These are phyloP conservation scores for Pteronotus mesoamericanus DNA, from an alignment of 2,797 vertebrate species.

Conservation along the genomic window DNA sequence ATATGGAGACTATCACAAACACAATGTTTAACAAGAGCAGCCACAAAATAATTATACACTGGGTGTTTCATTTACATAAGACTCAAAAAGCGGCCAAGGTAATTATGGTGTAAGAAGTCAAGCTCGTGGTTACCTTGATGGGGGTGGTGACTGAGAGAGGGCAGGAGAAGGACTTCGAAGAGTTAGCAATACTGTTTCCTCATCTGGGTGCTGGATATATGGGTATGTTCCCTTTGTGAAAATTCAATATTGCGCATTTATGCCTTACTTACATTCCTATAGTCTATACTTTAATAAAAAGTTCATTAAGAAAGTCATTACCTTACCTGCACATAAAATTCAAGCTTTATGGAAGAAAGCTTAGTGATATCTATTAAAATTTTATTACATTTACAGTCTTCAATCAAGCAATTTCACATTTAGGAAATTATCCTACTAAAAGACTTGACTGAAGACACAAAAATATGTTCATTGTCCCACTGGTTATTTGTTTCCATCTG, in stretches of 20 bases:
- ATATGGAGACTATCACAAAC: neutral
- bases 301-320: constrained; percentile 1
- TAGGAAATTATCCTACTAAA: neutral
- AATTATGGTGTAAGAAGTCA: neutral
- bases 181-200: neutral
- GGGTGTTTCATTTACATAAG: neutral
- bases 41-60: too few species aligned
- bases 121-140: neutral
- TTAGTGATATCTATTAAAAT: neutral
- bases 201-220: neutral
- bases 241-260: neutral
- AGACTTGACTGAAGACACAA: neutral
- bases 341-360: constrained; percentile 21
- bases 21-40: neutral
- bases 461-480: neutral
- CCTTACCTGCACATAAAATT: neutral
- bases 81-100: neutral
- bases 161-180: neutral
- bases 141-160: neutral
- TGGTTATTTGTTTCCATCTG: neutral
- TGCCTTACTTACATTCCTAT: constrained; percentile 16
- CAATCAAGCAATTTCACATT: neutral
- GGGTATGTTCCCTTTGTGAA: neutral
- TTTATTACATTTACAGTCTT: neutral
- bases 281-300: neutral